Conservation (phyloP, 2,888 invertebrate species). For the Acrobasis consociella region DNA sequence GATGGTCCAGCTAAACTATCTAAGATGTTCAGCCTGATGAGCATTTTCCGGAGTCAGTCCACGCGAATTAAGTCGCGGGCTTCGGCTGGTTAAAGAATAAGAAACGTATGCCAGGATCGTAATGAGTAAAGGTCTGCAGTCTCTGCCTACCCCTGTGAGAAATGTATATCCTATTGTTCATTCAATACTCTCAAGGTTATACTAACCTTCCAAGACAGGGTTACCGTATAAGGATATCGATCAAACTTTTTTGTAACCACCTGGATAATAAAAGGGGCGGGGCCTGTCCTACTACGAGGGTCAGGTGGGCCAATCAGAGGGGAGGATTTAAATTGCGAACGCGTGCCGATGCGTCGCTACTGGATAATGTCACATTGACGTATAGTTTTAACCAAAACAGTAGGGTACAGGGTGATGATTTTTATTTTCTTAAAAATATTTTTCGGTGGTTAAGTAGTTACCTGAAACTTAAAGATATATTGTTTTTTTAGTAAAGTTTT, state of each 20-base stretch:
- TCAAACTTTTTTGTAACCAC: constrained; percentile 49
- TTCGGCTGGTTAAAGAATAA: too few species aligned
- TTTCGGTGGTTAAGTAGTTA: neutral
- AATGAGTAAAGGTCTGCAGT: too few species aligned
- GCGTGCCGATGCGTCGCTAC: constrained; percentile 67
- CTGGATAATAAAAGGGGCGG: constrained; percentile 48
- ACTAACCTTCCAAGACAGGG: neutral
- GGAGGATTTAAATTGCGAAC: constrained; percentile 57
- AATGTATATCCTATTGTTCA: neutral
- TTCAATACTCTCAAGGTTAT: constrained; percentile 19
- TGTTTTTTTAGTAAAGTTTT: too few species aligned
- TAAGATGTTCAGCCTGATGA: too few species aligned
- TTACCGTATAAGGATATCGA: constrained; percentile 39
- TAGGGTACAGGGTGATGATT: constrained; percentile 49
- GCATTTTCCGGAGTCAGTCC: too few species aligned
- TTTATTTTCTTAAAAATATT: constrained; percentile 13
- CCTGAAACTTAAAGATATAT: too few species aligned
- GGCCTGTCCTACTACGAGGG: constrained; percentile 37
- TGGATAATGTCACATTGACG: constrained; percentile 64
- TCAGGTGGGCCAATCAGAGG: constrained; percentile 52
- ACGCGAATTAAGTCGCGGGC: too few species aligned
- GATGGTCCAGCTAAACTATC: too few species aligned
- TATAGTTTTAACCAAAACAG: constrained; percentile 59
- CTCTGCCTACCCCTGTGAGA: too few species aligned
- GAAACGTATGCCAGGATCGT: too few species aligned